These are phyloP conservation scores for Sebastes steindachneri DNA, from an alignment of 2,797 vertebrate species.

Conservation along the genomic window DNA sequence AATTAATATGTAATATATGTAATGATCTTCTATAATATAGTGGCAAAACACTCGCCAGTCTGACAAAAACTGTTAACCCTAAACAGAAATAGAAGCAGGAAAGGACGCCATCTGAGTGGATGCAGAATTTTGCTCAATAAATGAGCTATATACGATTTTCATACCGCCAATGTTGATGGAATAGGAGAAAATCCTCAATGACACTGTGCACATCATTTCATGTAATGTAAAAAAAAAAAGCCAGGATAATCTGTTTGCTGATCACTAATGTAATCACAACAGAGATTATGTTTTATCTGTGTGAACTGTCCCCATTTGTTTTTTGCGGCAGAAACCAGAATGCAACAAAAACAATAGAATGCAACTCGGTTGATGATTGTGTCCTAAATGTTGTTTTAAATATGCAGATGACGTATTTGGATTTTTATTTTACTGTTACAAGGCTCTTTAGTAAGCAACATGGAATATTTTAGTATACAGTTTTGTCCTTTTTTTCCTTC, in stretches of 20 bases:
- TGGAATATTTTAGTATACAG: not conserved
- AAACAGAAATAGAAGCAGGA: not conserved
- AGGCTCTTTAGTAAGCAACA: not conserved
- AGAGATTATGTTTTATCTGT: constrained; percentile 13
- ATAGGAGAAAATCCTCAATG: not conserved
- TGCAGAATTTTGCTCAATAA: not conserved
- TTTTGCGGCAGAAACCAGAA: not conserved
- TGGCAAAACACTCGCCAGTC: not conserved
- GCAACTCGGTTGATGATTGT: not conserved
- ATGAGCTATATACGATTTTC: not conserved
- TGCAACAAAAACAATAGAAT: not conserved
- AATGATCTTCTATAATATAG: constrained; percentile 20
- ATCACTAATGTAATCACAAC: constrained; percentile 24
- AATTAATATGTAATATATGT: constrained; percentile 21
- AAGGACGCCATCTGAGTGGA: not conserved
- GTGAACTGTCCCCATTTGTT: not conserved
- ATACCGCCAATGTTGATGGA: not conserved
- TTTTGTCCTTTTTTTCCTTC: not conserved
- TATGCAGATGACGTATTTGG: not conserved
- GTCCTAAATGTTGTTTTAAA: not conserved
- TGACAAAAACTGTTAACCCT: not conserved
- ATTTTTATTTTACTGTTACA: not conserved
- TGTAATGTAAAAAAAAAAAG: not conserved
- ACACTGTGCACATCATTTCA: not conserved
- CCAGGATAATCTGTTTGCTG: constrained; percentile 17